Conservation (phyloP, 2,797 vertebrate species). For the Syndactyla subalaris region DNA sequence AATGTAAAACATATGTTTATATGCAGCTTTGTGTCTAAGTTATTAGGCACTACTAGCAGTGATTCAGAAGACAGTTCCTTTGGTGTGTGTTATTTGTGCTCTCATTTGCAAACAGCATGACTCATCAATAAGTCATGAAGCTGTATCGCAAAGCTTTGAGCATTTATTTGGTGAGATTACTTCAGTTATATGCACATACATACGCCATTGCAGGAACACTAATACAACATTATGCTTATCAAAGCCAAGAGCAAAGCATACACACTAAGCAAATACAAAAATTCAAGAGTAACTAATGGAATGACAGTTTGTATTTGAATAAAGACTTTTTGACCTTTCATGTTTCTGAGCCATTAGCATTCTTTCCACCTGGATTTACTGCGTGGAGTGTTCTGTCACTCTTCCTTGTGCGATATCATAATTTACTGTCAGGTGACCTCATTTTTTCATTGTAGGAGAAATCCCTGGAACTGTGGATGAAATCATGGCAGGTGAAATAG, state of each 20-base stretch:
- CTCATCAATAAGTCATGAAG: slow-evolving; percentile 33
- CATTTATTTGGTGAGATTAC: not conserved
- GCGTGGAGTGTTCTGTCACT: not conserved
- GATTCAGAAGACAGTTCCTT: not conserved
- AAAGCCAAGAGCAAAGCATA: not conserved
- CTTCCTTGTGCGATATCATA: not conserved
- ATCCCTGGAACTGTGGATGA: not conserved
- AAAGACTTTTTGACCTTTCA: not conserved
- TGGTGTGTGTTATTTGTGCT: not conserved
- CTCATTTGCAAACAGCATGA: slow-evolving; percentile 12
- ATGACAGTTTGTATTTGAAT: not conserved
- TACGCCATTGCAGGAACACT: not conserved
- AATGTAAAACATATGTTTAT: not conserved
- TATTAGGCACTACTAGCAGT: slow-evolving; percentile 11
- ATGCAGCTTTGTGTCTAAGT: not conserved
- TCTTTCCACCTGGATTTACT: not conserved
- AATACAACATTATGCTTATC: not conserved
- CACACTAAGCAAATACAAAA: not conserved
- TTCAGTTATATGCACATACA: not conserved
- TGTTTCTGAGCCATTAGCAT: not conserved
- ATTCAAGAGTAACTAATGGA: not conserved
- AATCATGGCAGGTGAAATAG: not conserved
- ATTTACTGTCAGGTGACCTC: not conserved
- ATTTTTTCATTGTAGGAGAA: not conserved
- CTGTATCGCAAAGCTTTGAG: not conserved